Conservation (phyloP, 2,888 invertebrate genomes). For the Caenorhabditis sp. region DNA sequence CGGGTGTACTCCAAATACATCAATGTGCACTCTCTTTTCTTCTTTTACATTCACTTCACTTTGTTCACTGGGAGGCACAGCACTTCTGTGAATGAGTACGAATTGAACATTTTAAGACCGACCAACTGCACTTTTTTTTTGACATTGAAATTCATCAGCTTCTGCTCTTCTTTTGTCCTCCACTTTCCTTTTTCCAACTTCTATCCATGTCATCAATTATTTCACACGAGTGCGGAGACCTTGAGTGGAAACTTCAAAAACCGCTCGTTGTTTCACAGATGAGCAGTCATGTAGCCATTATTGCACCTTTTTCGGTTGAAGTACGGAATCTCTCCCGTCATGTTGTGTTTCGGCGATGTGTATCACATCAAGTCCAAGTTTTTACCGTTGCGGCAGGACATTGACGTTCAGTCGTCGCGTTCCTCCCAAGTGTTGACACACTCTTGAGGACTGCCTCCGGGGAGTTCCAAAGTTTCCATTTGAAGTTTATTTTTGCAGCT, state of each 20-base stretch:
- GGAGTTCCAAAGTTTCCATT: no score
- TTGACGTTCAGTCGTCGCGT: slow-evolving; percentile 38
- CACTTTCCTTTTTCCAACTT: background rate
- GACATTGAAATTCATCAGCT: background rate
- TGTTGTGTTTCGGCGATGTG: slow-evolving; percentile 11
- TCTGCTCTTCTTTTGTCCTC: slow-evolving; percentile 17
- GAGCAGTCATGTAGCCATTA: slow-evolving; percentile 15
- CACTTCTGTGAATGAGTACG: no score
- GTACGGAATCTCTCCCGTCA: background rate
- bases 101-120: no score
- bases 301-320: background rate
- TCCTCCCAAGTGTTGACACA: slow-evolving; percentile 56
- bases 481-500: background rate
- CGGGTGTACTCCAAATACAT: slow-evolving; percentile 36
- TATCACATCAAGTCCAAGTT: slow-evolving; percentile 32
- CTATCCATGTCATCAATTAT: slow-evolving; percentile 38
- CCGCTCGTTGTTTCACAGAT: slow-evolving; percentile 36
- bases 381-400: slow-evolving; percentile 16
- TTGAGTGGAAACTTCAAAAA: slow-evolving; percentile 38
- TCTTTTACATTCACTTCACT: slow-evolving; percentile 8
- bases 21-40: slow-evolving; percentile 17
- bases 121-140: no score
- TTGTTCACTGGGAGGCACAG: no score
- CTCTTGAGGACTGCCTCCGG: slow-evolving; percentile 20
- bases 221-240: slow-evolving; percentile 34